A percentile compares a stretch with the other conserved stretches of the same genome.
Evolutionary conservation across 53 echinoderm and acorn worm species (phyloP).

Genomic region (Henricia sp.): DNA sequence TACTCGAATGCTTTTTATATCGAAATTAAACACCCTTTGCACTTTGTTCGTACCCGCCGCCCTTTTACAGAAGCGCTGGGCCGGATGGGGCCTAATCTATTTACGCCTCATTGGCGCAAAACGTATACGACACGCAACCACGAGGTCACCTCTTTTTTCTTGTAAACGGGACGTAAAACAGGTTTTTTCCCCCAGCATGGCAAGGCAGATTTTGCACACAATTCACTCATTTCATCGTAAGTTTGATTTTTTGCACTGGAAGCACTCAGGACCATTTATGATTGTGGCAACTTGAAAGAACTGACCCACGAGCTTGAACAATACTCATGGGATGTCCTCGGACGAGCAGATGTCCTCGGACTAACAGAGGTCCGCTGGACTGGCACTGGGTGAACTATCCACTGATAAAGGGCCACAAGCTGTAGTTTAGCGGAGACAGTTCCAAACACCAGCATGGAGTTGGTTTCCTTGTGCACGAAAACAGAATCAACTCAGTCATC

Average conservation of each 20-base stretch:
- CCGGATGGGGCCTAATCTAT: no score
- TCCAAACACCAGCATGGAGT: slow-evolving; percentile 14
- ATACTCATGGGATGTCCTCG: slow-evolving; percentile 32
- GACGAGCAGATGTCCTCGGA: slow-evolving; percentile 35
- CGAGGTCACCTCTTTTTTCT: no score
- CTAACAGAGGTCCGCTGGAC: slow-evolving; percentile 49
- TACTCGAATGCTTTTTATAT: not conserved
- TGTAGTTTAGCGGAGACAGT: slow-evolving; percentile 30
- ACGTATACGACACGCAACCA: no score
- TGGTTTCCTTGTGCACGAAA: slow-evolving; percentile 14
- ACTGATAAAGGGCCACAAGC: slow-evolving; percentile 48
- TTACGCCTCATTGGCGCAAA: no score
- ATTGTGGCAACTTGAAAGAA: slow-evolving; percentile 31
- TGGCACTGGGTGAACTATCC: slow-evolving; percentile 7
- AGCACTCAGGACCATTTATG: slow-evolving; percentile 52
- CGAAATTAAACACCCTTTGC: not conserved
- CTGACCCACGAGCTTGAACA: slow-evolving; percentile 31
- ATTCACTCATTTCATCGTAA: no score
- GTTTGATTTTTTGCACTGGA: slow-evolving; percentile 47
- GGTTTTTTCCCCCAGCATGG: no score
- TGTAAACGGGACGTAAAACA: no score
- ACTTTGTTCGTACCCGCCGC: no score
- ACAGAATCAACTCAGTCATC: slow-evolving; percentile 3
- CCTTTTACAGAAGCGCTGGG: no score
- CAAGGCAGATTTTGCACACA: no score